Conservation (phyloP, 2,888 invertebrate genomes). For the Drosophila pseudotakahashii region DNA sequence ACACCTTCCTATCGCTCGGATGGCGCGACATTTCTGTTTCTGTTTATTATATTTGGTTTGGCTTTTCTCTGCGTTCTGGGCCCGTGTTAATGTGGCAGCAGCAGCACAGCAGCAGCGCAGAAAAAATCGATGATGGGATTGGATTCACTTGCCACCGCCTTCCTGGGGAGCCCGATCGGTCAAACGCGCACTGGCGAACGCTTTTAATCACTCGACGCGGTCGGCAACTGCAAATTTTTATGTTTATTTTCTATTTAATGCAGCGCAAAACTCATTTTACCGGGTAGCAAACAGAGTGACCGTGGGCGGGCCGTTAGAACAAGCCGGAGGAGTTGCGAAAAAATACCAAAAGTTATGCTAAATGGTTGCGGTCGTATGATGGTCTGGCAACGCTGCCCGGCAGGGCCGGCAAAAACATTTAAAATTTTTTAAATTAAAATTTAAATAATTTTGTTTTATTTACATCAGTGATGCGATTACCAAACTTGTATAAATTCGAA, state of each 20-base stretch:
- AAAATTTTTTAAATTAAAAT: no score
- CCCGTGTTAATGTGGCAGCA: conserved; percentile 54
- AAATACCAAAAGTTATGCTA: conserved; percentile 4
- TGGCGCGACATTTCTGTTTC: conserved; percentile 71
- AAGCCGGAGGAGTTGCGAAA: not conserved
- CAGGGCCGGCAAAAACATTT: not conserved
- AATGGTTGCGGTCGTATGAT: not conserved
- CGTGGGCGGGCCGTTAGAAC: conserved; percentile 17
- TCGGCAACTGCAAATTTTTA: conserved; percentile 22
- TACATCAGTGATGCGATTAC: no score
- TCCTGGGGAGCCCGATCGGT: conserved; percentile 40
- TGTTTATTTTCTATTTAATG: conserved; percentile 59
- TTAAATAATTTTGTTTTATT: not conserved
- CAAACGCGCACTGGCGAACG: conserved; percentile 36
- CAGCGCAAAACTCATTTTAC: conserved; percentile 74
- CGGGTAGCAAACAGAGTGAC: conserved; percentile 55
- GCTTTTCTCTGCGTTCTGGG: conserved; percentile 16
- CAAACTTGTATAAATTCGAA: not conserved
- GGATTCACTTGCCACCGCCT: conserved; percentile 45
- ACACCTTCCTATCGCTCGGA: conserved; percentile 95
- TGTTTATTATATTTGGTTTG: conserved; percentile 2
- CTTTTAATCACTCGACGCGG: conserved; percentile 52
- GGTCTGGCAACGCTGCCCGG: not conserved
- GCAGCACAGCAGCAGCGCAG: conserved; percentile 53
- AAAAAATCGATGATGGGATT: conserved; percentile 73